Conservation (phyloP, 2,113 vertebrate species). For the Rostratula benghalensis region DNA sequence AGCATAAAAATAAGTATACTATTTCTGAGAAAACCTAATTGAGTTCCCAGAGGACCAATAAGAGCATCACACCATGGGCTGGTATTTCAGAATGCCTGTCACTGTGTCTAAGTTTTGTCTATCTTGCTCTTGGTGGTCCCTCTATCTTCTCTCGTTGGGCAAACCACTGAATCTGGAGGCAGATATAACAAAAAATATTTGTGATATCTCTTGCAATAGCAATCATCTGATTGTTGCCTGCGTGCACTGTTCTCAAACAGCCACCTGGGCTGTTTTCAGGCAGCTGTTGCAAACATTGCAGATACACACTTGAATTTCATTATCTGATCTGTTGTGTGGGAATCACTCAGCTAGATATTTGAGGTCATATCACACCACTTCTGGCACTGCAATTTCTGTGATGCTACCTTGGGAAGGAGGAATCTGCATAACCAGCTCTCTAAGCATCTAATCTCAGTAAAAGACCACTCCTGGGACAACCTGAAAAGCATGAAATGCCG, state of each 20-base stretch:
- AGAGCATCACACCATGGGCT: fast-evolving
- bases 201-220: not conserved
- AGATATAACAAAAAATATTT: not conserved
- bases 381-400: not conserved
- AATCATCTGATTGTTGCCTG: not conserved
- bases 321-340: not conserved
- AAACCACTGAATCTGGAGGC: not conserved
- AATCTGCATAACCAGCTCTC: not conserved
- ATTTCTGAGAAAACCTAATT: not conserved
- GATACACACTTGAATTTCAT: not conserved
- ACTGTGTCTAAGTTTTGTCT: not conserved
- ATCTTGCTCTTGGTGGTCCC: not conserved
- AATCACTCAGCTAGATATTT: not conserved
- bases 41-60: not conserved
- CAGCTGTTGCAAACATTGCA: not conserved
- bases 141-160: not conserved
- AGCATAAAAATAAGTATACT: not conserved
- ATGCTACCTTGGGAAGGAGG: not conserved
- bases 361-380: not conserved
- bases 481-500: not conserved
- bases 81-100: not conserved
- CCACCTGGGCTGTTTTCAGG: not conserved
- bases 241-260: not conserved
- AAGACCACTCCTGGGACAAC: not conserved
- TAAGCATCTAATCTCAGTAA: not conserved